phyloP scores from a whole-genome alignment of 2,888 invertebrate species.

The Ichneumon xanthorius region DNA sequence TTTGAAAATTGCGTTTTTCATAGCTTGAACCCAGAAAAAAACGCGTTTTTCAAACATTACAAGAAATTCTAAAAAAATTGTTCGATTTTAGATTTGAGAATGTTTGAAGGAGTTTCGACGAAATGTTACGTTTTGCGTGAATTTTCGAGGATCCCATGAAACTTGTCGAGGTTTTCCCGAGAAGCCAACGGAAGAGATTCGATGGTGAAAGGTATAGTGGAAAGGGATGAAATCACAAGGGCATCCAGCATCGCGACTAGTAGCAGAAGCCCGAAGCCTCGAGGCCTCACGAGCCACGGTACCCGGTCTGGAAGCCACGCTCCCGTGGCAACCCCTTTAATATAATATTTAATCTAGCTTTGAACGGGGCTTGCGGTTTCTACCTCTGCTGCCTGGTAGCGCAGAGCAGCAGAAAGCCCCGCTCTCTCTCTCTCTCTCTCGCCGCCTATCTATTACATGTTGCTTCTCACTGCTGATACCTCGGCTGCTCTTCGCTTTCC shows the following conservation, averaged over 20 bases:
- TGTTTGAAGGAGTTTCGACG: background rate
- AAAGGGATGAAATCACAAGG: conserved; percentile 39
- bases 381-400: conserved; percentile 79
- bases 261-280: conserved; percentile 63
- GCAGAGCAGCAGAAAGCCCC: conserved; percentile 34
- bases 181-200: conserved; percentile 66
- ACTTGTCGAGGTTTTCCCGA: conserved; percentile 42
- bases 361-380: conserved; percentile 85
- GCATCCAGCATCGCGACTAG: conserved; percentile 49
- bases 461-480: conserved; percentile 60
- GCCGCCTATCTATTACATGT: background rate
- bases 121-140: conserved; percentile 40
- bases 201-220: conserved; percentile 55
- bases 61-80: no score
- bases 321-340: conserved; percentile 84
- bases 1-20: no score
- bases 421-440: conserved; percentile 34
- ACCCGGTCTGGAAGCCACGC: conserved; percentile 76
- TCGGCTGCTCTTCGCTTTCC: conserved; percentile 43
- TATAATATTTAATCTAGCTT: conserved; percentile 85
- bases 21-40: background rate
- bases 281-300: conserved; percentile 67
- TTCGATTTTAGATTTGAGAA: background rate
- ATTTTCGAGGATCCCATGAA: conserved; percentile 48
- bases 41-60: no score